Evolutionary conservation across 2,888 invertebrate genomes (phyloP).

Genomic region (Diarsia mendica): DNA sequence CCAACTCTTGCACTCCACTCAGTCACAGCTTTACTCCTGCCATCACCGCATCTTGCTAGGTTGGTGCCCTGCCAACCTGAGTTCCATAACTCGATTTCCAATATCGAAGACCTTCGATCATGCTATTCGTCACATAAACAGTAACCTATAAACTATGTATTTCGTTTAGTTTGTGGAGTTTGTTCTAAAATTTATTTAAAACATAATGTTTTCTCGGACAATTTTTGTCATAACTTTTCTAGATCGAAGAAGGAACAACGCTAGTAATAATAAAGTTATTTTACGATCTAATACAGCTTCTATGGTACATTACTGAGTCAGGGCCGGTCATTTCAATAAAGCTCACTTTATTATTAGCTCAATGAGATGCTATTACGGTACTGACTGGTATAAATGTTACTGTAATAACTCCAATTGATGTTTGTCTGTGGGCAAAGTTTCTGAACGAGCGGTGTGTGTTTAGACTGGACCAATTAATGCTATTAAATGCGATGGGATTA

Average conservation of each 20-base stretch:
- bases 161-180: neutral
- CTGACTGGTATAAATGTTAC: conserved; percentile 24
- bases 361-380: conserved; percentile 20
- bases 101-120: neutral
- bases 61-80: too few species aligned
- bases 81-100: too few species aligned
- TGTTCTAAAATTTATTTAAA: neutral
- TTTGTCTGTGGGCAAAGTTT: conserved; percentile 21
- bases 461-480: conserved; percentile 16
- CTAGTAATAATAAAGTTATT: conserved; percentile 29
- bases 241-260: neutral
- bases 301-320: conserved; percentile 56
- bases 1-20: too few species aligned
- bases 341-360: conserved; percentile 51
- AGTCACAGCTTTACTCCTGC: too few species aligned
- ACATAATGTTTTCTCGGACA: too few species aligned
- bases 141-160: neutral
- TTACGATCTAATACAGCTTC: conserved; percentile 35
- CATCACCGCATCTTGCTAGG: too few species aligned
- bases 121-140: neutral
- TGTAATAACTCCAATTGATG: conserved; percentile 38
- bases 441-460: neutral
- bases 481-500: too few species aligned
- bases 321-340: conserved; percentile 66
- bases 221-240: conserved; percentile 2